A percentile compares a stretch with the other conserved stretches of the same genome.
Conservation (phyloP, 2,797 vertebrate genomes). For the Crenuchus spilurus region DNA sequence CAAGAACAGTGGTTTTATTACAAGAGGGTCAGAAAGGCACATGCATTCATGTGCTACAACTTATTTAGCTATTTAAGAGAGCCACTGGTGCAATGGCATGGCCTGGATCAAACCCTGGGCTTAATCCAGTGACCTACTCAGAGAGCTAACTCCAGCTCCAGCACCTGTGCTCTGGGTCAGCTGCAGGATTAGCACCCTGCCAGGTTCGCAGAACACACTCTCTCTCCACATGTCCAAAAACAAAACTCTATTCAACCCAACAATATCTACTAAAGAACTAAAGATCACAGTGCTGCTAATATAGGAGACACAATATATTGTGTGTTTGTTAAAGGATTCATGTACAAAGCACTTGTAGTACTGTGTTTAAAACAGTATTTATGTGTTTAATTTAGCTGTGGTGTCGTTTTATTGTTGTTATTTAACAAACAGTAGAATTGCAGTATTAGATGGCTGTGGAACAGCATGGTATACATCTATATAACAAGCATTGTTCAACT, state of each 20-base stretch:
- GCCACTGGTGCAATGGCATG: background rate
- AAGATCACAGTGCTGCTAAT: background rate
- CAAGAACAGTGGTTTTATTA: constrained; percentile 32
- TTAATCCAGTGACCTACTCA: constrained; percentile 82
- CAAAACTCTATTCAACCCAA: constrained; percentile 3
- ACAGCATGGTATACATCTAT: too few relatives aligned
- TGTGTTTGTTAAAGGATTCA: background rate
- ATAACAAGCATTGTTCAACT: too few relatives aligned
- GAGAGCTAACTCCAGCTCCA: constrained; percentile 74
- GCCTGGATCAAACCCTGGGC: constrained; percentile 40
- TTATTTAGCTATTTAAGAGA: constrained; percentile 6
- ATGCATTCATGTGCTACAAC: background rate
- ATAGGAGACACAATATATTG: background rate
- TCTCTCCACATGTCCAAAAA: background rate
- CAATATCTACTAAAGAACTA: constrained; percentile 5
- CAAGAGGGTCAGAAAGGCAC: background rate
- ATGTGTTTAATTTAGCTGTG: too few relatives aligned
- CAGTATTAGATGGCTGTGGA: too few relatives aligned
- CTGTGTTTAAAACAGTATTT: too few relatives aligned
- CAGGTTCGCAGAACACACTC: constrained; percentile 56
- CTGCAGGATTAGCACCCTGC: constrained; percentile 73
- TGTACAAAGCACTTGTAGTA: background rate
- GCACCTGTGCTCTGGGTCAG: constrained; percentile 75
- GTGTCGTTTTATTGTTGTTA: too few relatives aligned
- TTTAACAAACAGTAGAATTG: too few relatives aligned